A percentile compares a stretch with the other conserved stretches of the same genome.
Conservation (phyloP, 2,888 invertebrate species). For the Eupithecia vulgata region DNA sequence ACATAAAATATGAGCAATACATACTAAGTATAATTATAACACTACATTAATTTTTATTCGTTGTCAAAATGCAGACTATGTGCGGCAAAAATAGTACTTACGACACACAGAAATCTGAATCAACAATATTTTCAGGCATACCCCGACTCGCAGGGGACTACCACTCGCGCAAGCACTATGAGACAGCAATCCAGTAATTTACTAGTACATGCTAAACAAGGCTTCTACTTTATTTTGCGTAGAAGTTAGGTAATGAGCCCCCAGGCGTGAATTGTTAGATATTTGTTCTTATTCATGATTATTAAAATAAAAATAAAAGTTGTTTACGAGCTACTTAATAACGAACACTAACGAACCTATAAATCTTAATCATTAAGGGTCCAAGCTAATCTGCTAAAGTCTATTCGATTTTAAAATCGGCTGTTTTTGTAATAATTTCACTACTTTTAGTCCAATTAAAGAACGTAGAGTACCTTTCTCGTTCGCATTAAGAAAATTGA, state of each 20-base stretch:
- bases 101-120: background rate
- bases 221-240: background rate
- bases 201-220: background rate
- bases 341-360: background rate
- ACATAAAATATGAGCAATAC: no score
- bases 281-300: slow-evolving; percentile 6
- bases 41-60: background rate
- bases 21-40: no score
- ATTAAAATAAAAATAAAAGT: slow-evolving; percentile 13
- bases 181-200: background rate
- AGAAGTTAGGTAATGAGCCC: background rate
- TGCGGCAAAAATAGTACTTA: background rate
- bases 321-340: slow-evolving; percentile 15
- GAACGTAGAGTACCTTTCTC: background rate
- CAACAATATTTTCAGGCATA: background rate
- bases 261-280: background rate
- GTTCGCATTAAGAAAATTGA: slow-evolving; percentile 32
- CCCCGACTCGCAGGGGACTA: background rate
- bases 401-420: background rate
- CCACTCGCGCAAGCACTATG: background rate
- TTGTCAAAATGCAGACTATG: background rate
- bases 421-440: slow-evolving; percentile 8
- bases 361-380: background rate
- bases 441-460: slow-evolving; percentile 18
- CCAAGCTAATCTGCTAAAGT: background rate